These are phyloP conservation scores for Daubentonia madagascariensis DNA, from an alignment of 2,113 vertebrate genomes.

Conservation along the genomic window DNA sequence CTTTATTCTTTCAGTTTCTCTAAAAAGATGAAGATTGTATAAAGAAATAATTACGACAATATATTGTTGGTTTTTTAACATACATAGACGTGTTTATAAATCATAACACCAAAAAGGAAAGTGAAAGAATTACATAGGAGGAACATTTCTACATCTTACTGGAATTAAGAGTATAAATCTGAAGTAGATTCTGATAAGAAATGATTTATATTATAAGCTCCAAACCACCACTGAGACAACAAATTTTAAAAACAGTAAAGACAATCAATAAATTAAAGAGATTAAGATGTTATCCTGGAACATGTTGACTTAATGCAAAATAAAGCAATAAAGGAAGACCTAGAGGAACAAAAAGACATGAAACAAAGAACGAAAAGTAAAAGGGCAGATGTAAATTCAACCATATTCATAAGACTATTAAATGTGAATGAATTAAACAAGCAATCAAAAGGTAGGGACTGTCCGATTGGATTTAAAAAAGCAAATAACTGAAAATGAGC, in stretches of 20 bases:
- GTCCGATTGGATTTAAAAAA: neutral
- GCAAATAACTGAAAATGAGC: neutral
- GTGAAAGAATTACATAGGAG: neutral
- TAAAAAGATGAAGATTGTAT: neutral
- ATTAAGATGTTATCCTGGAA: conserved; percentile 2
- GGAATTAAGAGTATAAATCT: neutral
- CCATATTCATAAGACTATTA: neutral
- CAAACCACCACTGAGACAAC: neutral
- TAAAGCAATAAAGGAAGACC: neutral
- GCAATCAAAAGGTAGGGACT: neutral
- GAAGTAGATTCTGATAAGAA: neutral
- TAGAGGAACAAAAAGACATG: neutral
- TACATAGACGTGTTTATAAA: neutral
- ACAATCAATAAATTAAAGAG: neutral
- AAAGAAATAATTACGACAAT: neutral
- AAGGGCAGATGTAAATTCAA: neutral
- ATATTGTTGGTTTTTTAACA: neutral
- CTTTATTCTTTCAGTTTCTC: neutral
- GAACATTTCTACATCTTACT: neutral
- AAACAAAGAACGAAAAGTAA: neutral
- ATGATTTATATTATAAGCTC: neutral
- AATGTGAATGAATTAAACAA: neutral
- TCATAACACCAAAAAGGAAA: neutral
- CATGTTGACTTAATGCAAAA: conserved; percentile 15
- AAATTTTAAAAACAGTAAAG: neutral